phyloP scores from a whole-genome alignment of 2,113 vertebrate species.

The Rutilus rutilus region DNA sequence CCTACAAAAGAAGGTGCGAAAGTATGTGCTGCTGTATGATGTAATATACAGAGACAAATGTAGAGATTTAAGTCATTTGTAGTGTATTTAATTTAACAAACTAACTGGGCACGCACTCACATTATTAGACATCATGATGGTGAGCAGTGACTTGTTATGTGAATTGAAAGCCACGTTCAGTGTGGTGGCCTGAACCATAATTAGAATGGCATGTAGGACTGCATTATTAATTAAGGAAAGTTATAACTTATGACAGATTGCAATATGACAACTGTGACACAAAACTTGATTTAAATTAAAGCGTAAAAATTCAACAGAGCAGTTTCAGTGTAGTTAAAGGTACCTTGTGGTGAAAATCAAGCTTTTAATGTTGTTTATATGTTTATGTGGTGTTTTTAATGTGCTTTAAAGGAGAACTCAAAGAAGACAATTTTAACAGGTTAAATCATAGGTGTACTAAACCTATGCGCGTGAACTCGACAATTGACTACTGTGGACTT shows the following conservation, averaged over 20 bases:
- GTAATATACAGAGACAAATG: background rate
- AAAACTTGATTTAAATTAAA: background rate
- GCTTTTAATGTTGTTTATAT: no score
- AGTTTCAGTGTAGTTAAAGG: background rate
- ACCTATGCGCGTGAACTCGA: no score
- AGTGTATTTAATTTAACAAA: background rate
- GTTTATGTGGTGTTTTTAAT: no score
- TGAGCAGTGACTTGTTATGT: slow-evolving; percentile 98
- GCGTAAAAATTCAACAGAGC: background rate
- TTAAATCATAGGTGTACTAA: no score
- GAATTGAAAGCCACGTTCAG: slow-evolving; percentile 99
- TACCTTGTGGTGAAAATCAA: no score
- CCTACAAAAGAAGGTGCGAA: slow-evolving; percentile 61
- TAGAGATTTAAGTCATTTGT: background rate
- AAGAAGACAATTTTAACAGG: no score
- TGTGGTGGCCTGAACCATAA: slow-evolving; percentile 98
- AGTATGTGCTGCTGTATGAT: background rate
- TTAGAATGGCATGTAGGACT: slow-evolving; percentile 98
- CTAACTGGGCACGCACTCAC: slow-evolving; percentile 77
- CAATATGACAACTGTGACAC: background rate
- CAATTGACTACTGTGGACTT: no score
- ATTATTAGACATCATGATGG: slow-evolving; percentile 99
- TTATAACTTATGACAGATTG: background rate
- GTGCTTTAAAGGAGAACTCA: no score
- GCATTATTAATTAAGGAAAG: slow-evolving; percentile 78